phyloP scores from a whole-genome alignment of 2,888 invertebrate species.

The Hirudinaria manillensis region DNA sequence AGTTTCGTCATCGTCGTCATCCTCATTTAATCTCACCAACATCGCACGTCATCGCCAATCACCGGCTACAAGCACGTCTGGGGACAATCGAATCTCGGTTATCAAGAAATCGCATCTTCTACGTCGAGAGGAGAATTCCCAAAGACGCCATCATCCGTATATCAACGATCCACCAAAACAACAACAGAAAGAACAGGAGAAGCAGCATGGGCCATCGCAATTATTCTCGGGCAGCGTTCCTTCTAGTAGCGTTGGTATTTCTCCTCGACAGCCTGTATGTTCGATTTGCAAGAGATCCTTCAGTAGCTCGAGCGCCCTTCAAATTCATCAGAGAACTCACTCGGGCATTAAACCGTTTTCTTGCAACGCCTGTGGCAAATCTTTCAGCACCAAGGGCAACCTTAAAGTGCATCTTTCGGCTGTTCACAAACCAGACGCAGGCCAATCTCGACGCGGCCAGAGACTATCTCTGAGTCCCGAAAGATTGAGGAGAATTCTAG shows the following conservation, averaged over 20 bases:
- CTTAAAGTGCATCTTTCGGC: conserved; percentile 64
- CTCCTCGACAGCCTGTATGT: background rate
- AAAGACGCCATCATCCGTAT: background rate
- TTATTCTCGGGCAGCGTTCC: background rate
- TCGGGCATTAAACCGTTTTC: conserved; percentile 95
- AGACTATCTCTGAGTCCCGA: conserved; percentile 19
- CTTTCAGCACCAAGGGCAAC: conserved; percentile 94
- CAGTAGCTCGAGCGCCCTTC: conserved; percentile 91
- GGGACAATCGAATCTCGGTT: background rate
- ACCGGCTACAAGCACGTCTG: no score
- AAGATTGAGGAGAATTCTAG: conserved; percentile 5
- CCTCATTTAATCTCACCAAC: background rate
- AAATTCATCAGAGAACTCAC: conserved; percentile 96
- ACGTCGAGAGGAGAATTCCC: background rate
- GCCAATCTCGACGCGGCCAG: conserved; percentile 22
- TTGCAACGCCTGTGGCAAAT: conserved; percentile 62
- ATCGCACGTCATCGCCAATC: no score
- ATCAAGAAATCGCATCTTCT: background rate
- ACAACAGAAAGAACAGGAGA: no score
- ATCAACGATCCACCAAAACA: background rate
- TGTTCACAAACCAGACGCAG: conserved; percentile 12
- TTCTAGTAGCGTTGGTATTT: background rate
- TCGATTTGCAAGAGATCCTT: conserved; percentile 85
- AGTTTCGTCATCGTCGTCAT: background rate
- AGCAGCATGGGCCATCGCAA: background rate